These are phyloP conservation scores for Amphipyra berbera DNA, from an alignment of 2,888 invertebrate species.

Conservation along the genomic window DNA sequence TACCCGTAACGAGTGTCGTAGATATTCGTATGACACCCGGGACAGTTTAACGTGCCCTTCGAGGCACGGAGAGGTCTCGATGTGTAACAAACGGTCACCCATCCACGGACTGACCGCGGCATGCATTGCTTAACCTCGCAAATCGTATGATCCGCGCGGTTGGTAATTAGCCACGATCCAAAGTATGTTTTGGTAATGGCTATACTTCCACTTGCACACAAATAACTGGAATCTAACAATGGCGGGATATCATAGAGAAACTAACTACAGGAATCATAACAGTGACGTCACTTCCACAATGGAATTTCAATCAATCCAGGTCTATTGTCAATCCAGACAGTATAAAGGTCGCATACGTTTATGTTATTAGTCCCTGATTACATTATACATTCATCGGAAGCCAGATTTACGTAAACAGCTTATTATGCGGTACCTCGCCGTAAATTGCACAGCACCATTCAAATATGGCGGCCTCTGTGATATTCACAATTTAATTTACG, in stretches of 20 bases:
- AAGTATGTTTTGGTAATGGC: too few relatives aligned
- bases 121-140: too few relatives aligned
- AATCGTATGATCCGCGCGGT: too few relatives aligned
- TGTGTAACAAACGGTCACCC: too few relatives aligned
- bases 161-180: too few relatives aligned
- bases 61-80: too few relatives aligned
- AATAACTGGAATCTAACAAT: too few relatives aligned
- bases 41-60: too few relatives aligned
- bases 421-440: slow-evolving; percentile 73
- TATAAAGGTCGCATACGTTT: slow-evolving; percentile 64
- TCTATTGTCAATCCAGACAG: slow-evolving; percentile 35
- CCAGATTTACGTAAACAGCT: slow-evolving; percentile 81
- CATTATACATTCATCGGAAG: slow-evolving; percentile 85
- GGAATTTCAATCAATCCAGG: slow-evolving; percentile 48
- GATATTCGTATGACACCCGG: too few relatives aligned
- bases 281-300: slow-evolving; percentile 23
- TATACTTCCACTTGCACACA: too few relatives aligned
- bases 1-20: too few relatives aligned
- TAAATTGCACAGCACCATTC: slow-evolving; percentile 69
- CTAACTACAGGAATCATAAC: background rate
- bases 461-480: slow-evolving; percentile 65
- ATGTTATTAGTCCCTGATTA: slow-evolving; percentile 77
- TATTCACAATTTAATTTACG: slow-evolving; percentile 74
- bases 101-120: too few relatives aligned
- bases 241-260: background rate